Base-by-base conservation (phyloP, 1,140 invertebrate genomes). In the Hyles vespertilio region DNA sequence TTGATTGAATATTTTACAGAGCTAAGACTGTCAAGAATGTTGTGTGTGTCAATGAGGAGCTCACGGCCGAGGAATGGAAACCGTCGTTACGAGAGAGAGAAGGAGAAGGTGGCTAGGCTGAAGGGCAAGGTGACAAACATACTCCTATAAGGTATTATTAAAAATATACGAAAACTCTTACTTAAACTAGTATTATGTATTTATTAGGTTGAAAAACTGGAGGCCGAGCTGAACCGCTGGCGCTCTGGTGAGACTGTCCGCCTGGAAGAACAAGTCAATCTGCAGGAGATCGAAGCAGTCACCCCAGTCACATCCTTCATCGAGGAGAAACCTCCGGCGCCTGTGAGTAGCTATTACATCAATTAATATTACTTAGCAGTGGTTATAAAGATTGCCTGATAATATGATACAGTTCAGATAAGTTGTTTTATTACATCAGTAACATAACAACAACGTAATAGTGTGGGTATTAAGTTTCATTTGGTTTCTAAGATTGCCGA, bases 21-120 rank as follows among this genome's bases (percentile, higher is more conserved):
- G 99, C 99, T 2, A 99, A 99, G 92, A 99, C 98, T 54, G 99
- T 99, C 76, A 99, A 99, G 94, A 99, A 99, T 90, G 97, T 98
- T 70, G 98, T 99, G 3, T 96, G 95, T 74, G 98, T 99, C 45
- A 99, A 99, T 89, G 98, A 99, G 85, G 98, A 99, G 88, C 91
- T 99, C 51, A 99, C 98, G 8, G 98, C 99, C 3, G 99, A 99
- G 84, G 99, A 99, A 92, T 99, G 99, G 99, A 99, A 99, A 86
- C n/a, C 92, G 98, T 65, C 93, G 98, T 46, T 99, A 98, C 81
- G 98, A 99, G 84, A 96, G 96, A 81, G 98, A 99, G 85, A 98
- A 97, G 82, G 99, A 99, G 74, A 99, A 98, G 87, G 96, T 96
- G 63, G 93, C 91, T 11, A 93, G 96, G 77, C 93, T 98, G 62